Evolutionary conservation across 1,140 invertebrate genomes (phyloP).

Genomic region (Papilio xuthus): DNA sequence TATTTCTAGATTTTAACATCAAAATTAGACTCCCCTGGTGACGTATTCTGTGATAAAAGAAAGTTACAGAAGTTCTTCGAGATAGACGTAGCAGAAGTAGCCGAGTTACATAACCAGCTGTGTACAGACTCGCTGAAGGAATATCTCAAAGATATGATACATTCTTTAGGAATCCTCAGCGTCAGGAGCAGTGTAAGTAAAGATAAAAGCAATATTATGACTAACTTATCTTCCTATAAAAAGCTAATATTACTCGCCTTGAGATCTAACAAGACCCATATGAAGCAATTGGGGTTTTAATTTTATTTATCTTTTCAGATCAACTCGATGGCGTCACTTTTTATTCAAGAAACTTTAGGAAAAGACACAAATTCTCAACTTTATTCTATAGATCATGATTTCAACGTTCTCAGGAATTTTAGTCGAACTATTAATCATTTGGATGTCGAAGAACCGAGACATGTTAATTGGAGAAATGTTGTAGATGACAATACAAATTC

Average conservation of each 20-base stretch:
- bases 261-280: too few species aligned
- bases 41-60: constrained; percentile 79
- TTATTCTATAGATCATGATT: constrained; percentile 65
- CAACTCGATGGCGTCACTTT: constrained; percentile 71
- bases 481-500: constrained; percentile 60
- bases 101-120: constrained; percentile 63
- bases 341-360: constrained; percentile 71
- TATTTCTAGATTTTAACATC: constrained; percentile 70
- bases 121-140: constrained; percentile 79
- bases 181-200: constrained; percentile 79
- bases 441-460: constrained; percentile 44
- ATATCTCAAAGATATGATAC: constrained; percentile 79
- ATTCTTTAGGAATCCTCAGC: constrained; percentile 79
- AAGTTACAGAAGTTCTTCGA: constrained; percentile 77
- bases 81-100: constrained; percentile 63
- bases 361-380: constrained; percentile 63
- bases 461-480: constrained; percentile 62
- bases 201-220: not conserved
- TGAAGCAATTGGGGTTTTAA: not conserved
- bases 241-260: too few species aligned
- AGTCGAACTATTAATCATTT: constrained; percentile 50
- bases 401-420: constrained; percentile 67
- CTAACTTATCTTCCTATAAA: too few species aligned
- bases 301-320: constrained; percentile 60
- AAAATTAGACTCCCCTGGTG: constrained; percentile 62